Evolutionary conservation across 2,888 invertebrate species (phyloP).

Genomic region (Tetragnatha montana): DNA sequence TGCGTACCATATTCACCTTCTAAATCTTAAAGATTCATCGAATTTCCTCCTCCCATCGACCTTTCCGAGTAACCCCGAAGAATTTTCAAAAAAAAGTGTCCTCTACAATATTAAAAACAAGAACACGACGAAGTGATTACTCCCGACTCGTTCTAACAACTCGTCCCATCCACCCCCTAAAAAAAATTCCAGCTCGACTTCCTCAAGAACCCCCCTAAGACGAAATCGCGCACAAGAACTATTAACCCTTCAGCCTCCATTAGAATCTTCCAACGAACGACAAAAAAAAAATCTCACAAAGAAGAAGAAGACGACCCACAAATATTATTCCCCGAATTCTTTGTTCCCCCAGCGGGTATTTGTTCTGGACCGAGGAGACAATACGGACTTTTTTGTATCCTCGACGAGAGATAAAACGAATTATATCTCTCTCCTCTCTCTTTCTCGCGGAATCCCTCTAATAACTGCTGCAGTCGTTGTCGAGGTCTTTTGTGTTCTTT

Average conservation of each 20-base stretch:
- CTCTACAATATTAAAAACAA: no score
- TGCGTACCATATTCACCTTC: no score
- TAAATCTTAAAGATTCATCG: no score
- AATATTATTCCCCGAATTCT: slow-evolving; percentile 20
- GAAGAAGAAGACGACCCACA: background rate
- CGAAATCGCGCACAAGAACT: background rate
- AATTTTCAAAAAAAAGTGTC: no score
- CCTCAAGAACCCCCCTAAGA: background rate
- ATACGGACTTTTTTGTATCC: background rate
- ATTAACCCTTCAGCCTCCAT: background rate
- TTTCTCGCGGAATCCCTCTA: slow-evolving; percentile 24
- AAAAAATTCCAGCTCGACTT: no score
- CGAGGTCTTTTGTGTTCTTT: slow-evolving; percentile 30
- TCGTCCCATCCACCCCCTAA: no score
- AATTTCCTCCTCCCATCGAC: no score
- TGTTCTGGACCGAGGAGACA: background rate
- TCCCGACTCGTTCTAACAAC: no score
- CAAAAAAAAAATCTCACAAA: background rate
- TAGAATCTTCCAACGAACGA: background rate
- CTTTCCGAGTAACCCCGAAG: no score
- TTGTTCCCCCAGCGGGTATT: slow-evolving; percentile 6
- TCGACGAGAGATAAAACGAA: background rate
- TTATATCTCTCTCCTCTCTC: slow-evolving; percentile 13
- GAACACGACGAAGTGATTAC: no score
- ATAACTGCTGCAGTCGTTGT: slow-evolving; percentile 44